phyloP scores from a whole-genome alignment of 1,140 invertebrate genomes.

The Lucilia sericata region DNA sequence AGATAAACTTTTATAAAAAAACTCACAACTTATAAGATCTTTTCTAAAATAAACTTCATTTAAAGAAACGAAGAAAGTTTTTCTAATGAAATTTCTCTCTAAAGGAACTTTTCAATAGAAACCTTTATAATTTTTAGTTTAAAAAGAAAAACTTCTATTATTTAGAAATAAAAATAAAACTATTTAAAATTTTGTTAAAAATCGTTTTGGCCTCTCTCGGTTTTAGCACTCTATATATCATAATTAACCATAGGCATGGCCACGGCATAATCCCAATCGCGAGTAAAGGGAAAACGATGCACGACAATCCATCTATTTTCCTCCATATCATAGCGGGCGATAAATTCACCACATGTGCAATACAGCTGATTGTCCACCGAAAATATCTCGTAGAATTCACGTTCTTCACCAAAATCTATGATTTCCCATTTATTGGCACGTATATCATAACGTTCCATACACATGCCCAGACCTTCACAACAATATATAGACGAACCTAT shows the following conservation, averaged over 20 bases:
- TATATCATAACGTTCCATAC: slow-evolving; percentile 50
- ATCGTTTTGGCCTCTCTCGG: not conserved
- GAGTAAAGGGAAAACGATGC: slow-evolving; percentile 38
- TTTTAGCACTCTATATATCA: not conserved
- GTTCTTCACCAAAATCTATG: slow-evolving; percentile 48
- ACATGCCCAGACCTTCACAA: slow-evolving; percentile 49
- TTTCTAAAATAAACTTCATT: too few species aligned
- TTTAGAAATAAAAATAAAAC: too few species aligned
- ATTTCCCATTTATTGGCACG: slow-evolving; percentile 49
- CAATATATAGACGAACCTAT: slow-evolving; percentile 47
- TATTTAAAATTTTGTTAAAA: too few species aligned
- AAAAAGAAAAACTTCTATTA: too few species aligned
- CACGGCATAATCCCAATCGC: slow-evolving; percentile 50
- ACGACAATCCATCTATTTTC: slow-evolving; percentile 45
- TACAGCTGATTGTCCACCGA: slow-evolving; percentile 47
- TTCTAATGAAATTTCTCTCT: too few species aligned
- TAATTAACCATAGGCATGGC: slow-evolving; percentile 46
- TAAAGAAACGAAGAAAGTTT: too few species aligned
- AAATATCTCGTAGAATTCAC: slow-evolving; percentile 51
- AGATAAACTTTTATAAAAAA: too few species aligned
- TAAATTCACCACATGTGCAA: slow-evolving; percentile 46
- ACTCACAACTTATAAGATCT: too few species aligned
- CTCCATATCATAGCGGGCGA: slow-evolving; percentile 42
- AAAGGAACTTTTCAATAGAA: too few species aligned
- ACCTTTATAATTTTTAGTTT: too few species aligned